These are phyloP conservation scores for Ophioninae sp. DNA, from an alignment of 2,888 invertebrate genomes.

Conservation along the genomic window DNA sequence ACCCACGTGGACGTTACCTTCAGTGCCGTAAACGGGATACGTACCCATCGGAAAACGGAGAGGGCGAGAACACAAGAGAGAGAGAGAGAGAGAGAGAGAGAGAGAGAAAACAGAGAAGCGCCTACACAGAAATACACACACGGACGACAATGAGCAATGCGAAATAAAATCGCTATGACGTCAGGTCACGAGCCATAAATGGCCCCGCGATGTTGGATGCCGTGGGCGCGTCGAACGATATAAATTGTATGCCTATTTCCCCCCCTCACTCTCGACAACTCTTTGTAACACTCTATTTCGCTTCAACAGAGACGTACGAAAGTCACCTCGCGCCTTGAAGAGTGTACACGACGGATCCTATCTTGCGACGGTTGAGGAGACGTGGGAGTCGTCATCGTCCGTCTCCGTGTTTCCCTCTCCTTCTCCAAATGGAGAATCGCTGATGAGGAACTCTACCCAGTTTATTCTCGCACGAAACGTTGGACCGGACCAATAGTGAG, in stretches of 20 bases:
- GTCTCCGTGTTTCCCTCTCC: conserved; percentile 1
- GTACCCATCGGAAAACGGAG: conserved; percentile 61
- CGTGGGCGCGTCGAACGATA: conserved; percentile 77
- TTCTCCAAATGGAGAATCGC: neutral
- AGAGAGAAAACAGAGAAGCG: conserved; percentile 12
- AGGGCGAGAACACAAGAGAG: neutral
- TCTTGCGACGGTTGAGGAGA: conserved; percentile 33
- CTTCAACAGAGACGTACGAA: conserved; percentile 54
- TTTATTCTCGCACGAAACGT: neutral
- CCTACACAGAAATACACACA: conserved; percentile 30
- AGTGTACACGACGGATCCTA: conserved; percentile 54
- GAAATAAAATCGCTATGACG: conserved; percentile 77
- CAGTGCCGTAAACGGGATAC: conserved; percentile 75
- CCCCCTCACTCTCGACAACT: conserved; percentile 43
- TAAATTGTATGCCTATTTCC: conserved; percentile 77
- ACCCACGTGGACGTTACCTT: conserved; percentile 76
- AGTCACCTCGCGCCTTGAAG: conserved; percentile 46
- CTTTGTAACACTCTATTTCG: conserved; percentile 55
- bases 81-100: neutral
- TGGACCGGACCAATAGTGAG: neutral
- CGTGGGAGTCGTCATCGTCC: conserved; percentile 38
- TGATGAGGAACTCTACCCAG: neutral
- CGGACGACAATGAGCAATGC: conserved; percentile 71
- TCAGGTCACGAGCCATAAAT: conserved; percentile 77
- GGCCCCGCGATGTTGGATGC: conserved; percentile 73